phyloP scores from a whole-genome alignment of 2,113 vertebrate species.

The Tichodroma muraria region DNA sequence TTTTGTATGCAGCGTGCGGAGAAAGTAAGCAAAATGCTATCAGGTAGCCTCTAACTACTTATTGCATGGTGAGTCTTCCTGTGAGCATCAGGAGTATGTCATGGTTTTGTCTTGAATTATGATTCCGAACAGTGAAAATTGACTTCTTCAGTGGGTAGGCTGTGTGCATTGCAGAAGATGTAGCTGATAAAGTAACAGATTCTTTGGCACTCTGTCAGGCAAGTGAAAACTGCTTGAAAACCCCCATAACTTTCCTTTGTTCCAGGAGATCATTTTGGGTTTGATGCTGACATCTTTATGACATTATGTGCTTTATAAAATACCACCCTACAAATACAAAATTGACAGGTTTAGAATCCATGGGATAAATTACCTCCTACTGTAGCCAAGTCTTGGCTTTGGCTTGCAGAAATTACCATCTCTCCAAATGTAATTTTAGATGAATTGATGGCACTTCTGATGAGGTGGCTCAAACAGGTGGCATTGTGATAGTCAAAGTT shows the following conservation, averaged over 20 bases:
- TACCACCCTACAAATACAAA: not conserved
- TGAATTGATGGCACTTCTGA: not conserved
- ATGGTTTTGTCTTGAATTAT: not conserved
- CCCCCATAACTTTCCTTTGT: not conserved
- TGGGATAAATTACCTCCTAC: not conserved
- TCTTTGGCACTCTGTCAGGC: not conserved
- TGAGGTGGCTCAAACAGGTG: not conserved
- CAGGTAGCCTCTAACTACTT: not conserved
- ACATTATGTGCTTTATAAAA: not conserved
- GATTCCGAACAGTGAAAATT: not conserved
- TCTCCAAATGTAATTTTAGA: not conserved
- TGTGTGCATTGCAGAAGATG: not conserved
- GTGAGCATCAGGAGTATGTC: not conserved
- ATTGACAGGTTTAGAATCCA: not conserved
- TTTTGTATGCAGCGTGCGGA: rapidly evolving
- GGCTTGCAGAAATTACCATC: not conserved
- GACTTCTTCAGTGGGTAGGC: not conserved
- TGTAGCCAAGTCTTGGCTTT: not conserved
- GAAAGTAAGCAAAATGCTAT: not conserved
- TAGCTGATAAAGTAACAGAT: not conserved
- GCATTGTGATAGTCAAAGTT: not conserved
- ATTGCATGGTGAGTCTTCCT: not conserved
- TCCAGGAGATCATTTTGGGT: not conserved
- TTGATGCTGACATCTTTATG: not conserved
- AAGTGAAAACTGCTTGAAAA: not conserved